Percentiles rank a stretch among this genome's conserved stretches.
phyloP scores from a whole-genome alignment of 2,113 vertebrate species.

The Mus spicilegus region DNA sequence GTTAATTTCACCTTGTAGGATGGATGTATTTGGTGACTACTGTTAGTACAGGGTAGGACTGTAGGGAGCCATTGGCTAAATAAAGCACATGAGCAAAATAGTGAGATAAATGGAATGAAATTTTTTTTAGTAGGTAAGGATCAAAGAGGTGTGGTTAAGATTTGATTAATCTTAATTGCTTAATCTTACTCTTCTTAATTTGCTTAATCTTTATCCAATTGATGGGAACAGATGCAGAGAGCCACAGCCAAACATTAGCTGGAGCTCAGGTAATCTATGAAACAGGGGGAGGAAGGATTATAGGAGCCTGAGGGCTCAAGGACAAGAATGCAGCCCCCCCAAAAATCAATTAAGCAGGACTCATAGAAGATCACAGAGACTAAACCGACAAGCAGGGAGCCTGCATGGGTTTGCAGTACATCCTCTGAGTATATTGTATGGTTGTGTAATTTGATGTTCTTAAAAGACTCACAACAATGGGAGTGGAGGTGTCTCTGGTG shows the following conservation, averaged over 20 bases:
- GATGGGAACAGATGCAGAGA: not conserved
- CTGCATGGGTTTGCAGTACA: not conserved
- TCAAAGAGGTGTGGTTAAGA: not conserved
- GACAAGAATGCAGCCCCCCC: not conserved
- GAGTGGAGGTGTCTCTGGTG: not conserved
- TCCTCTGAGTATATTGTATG: not conserved
- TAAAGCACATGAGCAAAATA: not conserved
- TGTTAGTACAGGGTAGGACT: not conserved
- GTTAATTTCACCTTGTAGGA: not conserved
- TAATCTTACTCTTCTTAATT: too few relatives aligned
- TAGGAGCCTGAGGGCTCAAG: not conserved
- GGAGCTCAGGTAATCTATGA: too few relatives aligned
- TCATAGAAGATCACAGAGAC: not conserved
- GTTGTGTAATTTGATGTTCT: not conserved
- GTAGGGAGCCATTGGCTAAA: not conserved
- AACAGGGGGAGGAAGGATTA: not conserved
- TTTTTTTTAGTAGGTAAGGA: slow-evolving; percentile 36
- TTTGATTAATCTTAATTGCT: not conserved
- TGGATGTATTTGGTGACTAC: not conserved
- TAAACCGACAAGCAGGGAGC: not conserved
- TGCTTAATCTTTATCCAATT: not conserved
- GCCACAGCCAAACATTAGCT: not conserved
- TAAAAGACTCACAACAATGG: not conserved
- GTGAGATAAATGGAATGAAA: not conserved
- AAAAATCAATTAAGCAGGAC: not conserved